Percentiles rank a stretch among this genome's conserved stretches.
These are phyloP conservation scores for Hylaeus anthracinus DNA, from an alignment of 1,140 invertebrate genomes.

Conservation along the genomic window DNA sequence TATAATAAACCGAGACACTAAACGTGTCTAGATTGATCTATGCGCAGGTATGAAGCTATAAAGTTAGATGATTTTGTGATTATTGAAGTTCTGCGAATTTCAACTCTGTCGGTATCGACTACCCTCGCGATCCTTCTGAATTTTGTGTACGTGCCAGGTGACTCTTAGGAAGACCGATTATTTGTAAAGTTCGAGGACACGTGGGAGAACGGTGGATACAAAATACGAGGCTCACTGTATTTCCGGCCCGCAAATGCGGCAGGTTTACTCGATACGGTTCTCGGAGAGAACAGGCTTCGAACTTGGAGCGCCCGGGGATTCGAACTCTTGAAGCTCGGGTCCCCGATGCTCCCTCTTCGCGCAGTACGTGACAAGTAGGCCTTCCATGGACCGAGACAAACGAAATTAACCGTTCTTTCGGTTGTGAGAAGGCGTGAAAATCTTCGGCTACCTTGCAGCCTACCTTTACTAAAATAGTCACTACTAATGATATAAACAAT, in stretches of 20 bases:
- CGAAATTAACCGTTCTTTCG: slow-evolving; percentile 25
- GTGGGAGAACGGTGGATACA: neutral
- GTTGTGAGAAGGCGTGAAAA: neutral
- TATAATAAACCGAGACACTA: too few relatives aligned
- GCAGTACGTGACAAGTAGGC: slow-evolving; percentile 30
- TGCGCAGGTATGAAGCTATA: too few relatives aligned
- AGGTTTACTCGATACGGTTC: slow-evolving; percentile 3
- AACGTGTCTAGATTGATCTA: too few relatives aligned
- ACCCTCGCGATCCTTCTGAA: too few relatives aligned
- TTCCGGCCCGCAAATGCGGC: neutral
- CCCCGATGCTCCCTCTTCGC: neutral
- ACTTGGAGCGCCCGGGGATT: slow-evolving; percentile 13
- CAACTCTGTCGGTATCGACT: too few relatives aligned
- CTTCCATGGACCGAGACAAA: slow-evolving; percentile 23
- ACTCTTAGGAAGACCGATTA: neutral
- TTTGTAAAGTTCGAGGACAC: neutral
- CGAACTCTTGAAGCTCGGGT: slow-evolving; percentile 8
- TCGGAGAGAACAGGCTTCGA: neutral
- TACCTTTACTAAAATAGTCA: too few relatives aligned
- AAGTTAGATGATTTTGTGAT: too few relatives aligned
- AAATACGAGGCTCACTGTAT: neutral
- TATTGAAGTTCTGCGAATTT: too few relatives aligned
- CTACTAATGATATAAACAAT: too few relatives aligned
- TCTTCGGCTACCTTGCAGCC: too few relatives aligned
- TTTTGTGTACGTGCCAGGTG: neutral